These are phyloP conservation scores for Thecophora atra DNA, from an alignment of 2,888 invertebrate genomes.

Conservation along the genomic window DNA sequence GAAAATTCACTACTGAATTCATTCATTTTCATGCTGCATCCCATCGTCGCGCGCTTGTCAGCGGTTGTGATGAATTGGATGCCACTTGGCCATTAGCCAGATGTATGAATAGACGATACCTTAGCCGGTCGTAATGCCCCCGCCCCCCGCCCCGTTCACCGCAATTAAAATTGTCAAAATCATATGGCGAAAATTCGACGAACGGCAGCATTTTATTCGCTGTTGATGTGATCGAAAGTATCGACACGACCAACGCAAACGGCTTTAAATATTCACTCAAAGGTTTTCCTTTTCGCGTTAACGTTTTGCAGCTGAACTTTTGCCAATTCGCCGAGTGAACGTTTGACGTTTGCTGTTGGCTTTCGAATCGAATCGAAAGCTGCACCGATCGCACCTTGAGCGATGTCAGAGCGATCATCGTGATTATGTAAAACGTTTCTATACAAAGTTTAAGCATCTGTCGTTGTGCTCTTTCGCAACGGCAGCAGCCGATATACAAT, in stretches of 20 bases:
- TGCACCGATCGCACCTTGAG: too few relatives aligned
- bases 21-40: conserved; percentile 21
- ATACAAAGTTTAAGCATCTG: too few relatives aligned
- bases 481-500: too few relatives aligned
- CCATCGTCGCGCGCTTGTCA: conserved; percentile 22
- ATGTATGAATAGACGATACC: neutral
- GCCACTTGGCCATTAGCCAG: conserved; percentile 24
- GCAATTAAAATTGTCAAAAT: neutral
- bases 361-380: too few relatives aligned
- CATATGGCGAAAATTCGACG: too few relatives aligned
- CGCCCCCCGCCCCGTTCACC: neutral
- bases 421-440: too few relatives aligned
- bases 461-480: too few relatives aligned
- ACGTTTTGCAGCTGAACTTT: too few relatives aligned
- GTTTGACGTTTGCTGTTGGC: too few relatives aligned
- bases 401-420: too few relatives aligned
- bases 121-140: neutral
- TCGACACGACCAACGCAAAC: neutral
- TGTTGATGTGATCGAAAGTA: neutral
- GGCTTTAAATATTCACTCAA: neutral
- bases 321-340: too few relatives aligned
- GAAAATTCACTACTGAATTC: conserved; percentile 15
- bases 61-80: conserved; percentile 26
- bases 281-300: neutral
- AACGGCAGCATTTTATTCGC: neutral